Conservation (phyloP, 1,140 invertebrate species). For the Pomacea maculata region DNA sequence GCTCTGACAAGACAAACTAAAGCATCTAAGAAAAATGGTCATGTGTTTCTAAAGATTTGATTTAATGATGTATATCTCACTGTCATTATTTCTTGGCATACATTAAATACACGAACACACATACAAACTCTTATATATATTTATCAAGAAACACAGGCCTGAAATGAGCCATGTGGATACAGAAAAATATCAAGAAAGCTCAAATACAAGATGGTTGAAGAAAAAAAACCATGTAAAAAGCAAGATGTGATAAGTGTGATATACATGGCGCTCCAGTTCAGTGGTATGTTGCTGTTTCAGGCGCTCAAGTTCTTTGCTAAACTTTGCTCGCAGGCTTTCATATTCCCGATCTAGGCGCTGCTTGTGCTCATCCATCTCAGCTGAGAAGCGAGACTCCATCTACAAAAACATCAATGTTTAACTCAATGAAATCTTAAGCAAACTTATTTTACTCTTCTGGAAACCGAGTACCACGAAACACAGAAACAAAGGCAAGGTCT, state of each 20-base stretch:
- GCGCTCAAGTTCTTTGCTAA: constrained; percentile 78
- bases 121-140: neutral
- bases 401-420: constrained; percentile 30
- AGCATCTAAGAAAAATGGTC: too few relatives aligned
- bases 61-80: constrained; percentile 72
- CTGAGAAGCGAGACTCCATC: constrained; percentile 92
- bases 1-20: constrained; percentile 66
- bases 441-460: neutral
- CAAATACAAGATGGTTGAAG: too few relatives aligned
- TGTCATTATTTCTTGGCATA: too few relatives aligned
- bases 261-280: constrained; percentile 76
- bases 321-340: constrained; percentile 88
- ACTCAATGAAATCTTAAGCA: constrained; percentile 12
- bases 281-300: constrained; percentile 77
- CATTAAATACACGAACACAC: too few relatives aligned
- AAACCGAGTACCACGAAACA: neutral
- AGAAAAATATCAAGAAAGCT: constrained; percentile 76
- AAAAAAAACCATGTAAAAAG: too few relatives aligned
- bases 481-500: neutral
- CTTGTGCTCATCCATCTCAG: constrained; percentile 96
- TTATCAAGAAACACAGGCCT: neutral
- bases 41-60: too few relatives aligned
- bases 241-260: neutral
- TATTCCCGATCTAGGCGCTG: constrained; percentile 96
- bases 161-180: constrained; percentile 64